A percentile compares a stretch with the other conserved stretches of the same genome.
Conservation (phyloP, 2,888 invertebrate genomes). For the Hymenopus coronatus region DNA sequence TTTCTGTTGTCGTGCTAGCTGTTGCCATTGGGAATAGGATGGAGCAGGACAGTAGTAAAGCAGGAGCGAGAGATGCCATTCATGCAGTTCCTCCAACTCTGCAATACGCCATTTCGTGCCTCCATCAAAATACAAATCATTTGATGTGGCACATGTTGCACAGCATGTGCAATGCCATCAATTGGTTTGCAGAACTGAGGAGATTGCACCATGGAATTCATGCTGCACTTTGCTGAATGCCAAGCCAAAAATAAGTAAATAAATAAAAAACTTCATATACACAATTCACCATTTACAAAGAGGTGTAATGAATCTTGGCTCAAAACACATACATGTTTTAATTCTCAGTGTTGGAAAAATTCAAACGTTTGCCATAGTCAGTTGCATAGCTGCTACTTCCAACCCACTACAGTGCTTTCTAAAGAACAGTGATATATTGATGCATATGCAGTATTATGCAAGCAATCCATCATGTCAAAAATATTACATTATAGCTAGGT, state of each 20-base stretch:
- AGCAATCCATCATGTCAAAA: slow-evolving; percentile 3
- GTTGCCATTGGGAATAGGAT: not conserved
- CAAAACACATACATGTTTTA: not conserved
- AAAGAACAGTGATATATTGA: slow-evolving; percentile 13
- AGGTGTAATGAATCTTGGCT: slow-evolving; percentile 12
- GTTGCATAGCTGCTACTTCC: slow-evolving; percentile 17
- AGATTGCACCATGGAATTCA: slow-evolving; percentile 16
- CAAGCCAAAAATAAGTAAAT: slow-evolving; percentile 14
- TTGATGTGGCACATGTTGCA: not conserved
- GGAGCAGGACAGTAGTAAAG: slow-evolving; percentile 1
- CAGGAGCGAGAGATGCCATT: slow-evolving; percentile 7
- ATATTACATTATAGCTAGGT: not conserved
- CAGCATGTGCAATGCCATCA: not conserved
- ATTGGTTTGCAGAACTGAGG: slow-evolving; percentile 2
- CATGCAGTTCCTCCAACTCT: slow-evolving; percentile 13
- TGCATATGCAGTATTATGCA: slow-evolving; percentile 17
- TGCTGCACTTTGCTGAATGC: slow-evolving; percentile 19
- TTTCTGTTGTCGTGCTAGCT: not conserved
- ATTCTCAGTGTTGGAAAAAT: not conserved
- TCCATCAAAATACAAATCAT: not conserved
- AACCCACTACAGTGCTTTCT: slow-evolving; percentile 18
- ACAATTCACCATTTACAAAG: slow-evolving; percentile 11
- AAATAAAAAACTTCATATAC: slow-evolving; percentile 22
- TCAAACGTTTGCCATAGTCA: slow-evolving; percentile 5
- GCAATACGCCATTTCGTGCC: not conserved